Percentiles rank a stretch among this genome's conserved stretches.
Conservation (phyloP, 2,888 invertebrate species). For the Ditula angustiorana region DNA sequence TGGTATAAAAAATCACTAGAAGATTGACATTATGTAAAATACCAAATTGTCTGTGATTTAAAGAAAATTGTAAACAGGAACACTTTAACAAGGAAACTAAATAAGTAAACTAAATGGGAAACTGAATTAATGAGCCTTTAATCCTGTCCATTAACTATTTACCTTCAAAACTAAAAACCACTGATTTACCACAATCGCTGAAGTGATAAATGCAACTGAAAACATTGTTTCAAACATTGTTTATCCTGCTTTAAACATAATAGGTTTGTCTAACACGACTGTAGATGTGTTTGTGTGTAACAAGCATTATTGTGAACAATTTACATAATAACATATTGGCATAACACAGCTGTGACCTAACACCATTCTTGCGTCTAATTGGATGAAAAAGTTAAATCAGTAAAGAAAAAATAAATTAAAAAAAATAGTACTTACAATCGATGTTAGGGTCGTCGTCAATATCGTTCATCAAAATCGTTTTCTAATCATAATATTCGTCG, state of each 20-base stretch:
- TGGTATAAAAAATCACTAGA: no score
- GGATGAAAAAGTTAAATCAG: slow-evolving; percentile 40
- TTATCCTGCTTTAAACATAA: slow-evolving; percentile 17
- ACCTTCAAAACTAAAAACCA: no score
- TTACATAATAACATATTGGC: slow-evolving; percentile 39
- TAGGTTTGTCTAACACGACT: slow-evolving; percentile 15
- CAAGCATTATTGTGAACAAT: slow-evolving; percentile 43
- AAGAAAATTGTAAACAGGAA: no score
- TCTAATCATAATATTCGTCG: slow-evolving; percentile 38
- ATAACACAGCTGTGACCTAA: slow-evolving; percentile 44
- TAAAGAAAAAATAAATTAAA: slow-evolving; percentile 28
- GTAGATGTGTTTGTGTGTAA: slow-evolving; percentile 17
- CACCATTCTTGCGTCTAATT: slow-evolving; percentile 38
- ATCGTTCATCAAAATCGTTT: slow-evolving; percentile 46
- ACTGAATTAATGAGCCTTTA: no score
- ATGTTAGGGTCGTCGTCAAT: slow-evolving; percentile 32
- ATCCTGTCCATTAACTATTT: no score
- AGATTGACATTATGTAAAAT: no score
- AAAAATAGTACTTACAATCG: slow-evolving; percentile 44
- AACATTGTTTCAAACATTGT: slow-evolving; percentile 13
- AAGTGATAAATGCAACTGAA: no score
- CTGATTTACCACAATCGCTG: no score
- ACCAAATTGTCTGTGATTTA: no score
- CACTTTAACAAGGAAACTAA: no score
- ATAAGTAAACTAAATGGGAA: no score